phyloP scores from a whole-genome alignment of 1,140 invertebrate genomes.

The Chironomus tepperi region DNA sequence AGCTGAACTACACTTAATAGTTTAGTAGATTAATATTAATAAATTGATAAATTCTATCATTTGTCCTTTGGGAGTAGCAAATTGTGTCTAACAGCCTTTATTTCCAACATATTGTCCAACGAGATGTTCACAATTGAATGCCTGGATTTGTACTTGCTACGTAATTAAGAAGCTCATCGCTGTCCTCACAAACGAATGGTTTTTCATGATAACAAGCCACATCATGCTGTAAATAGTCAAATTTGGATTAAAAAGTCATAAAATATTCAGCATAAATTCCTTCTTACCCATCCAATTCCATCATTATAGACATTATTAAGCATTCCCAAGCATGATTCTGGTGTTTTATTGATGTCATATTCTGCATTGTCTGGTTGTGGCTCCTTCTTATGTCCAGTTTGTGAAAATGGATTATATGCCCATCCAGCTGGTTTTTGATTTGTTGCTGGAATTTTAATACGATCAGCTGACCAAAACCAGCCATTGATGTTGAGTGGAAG shows the following conservation, averaged over 20 bases:
- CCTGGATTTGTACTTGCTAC: conserved; percentile 70
- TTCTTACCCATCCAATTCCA: conserved; percentile 66
- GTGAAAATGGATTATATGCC: conserved; percentile 74
- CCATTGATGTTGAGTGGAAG: conserved; percentile 77
- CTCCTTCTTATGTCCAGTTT: conserved; percentile 79
- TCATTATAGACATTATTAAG: conserved; percentile 88
- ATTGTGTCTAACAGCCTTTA: too few relatives aligned
- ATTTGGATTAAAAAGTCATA: too few relatives aligned
- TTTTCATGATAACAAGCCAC: conserved; percentile 82
- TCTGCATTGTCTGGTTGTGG: conserved; percentile 85
- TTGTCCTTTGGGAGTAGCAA: too few relatives aligned
- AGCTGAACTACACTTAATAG: too few relatives aligned
- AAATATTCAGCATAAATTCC: too few relatives aligned
- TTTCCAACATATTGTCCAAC: too few relatives aligned
- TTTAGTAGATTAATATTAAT: too few relatives aligned
- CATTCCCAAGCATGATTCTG: conserved; percentile 74
- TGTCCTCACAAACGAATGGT: conserved; percentile 81
- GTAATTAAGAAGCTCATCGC: conserved; percentile 74
- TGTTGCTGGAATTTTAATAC: conserved; percentile 78
- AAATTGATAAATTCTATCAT: too few relatives aligned
- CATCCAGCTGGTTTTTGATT: conserved; percentile 52
- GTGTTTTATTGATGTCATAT: conserved; percentile 81
- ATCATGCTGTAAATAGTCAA: neutral
- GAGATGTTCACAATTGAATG: neutral
- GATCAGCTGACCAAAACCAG: conserved; percentile 89